Percentiles rank a stretch among this genome's conserved stretches.
Evolutionary conservation across 53 echinoderm and acorn worm genomes (phyloP).

Genomic region (Henricia sp.): DNA sequence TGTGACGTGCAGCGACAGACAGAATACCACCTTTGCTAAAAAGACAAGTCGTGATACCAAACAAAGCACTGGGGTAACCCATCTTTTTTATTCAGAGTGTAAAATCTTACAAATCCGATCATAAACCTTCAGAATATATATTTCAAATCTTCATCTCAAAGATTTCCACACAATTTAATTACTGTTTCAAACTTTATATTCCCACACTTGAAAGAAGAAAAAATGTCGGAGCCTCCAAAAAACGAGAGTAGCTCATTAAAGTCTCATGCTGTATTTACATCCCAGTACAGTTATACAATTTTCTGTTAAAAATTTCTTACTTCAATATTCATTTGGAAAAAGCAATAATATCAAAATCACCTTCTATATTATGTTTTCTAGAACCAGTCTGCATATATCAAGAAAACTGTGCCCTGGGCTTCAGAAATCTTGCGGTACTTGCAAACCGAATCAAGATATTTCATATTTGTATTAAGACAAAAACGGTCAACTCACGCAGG

Average conservation of each 20-base stretch:
- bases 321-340: not conserved
- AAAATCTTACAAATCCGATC: conserved; percentile 58
- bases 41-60: too few relatives aligned
- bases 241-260: conserved; percentile 19
- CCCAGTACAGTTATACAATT: conserved; percentile 49
- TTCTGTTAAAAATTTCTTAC: conserved; percentile 30
- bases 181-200: not conserved
- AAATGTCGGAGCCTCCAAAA: conserved; percentile 41
- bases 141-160: conserved; percentile 45
- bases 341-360: not conserved
- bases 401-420: too few relatives aligned
- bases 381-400: not conserved
- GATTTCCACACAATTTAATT: conserved; percentile 39
- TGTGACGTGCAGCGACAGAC: too few relatives aligned
- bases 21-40: too few relatives aligned
- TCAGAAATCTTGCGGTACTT: too few relatives aligned
- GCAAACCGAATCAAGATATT: too few relatives aligned
- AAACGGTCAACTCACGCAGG: conserved; percentile 23
- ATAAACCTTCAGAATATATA: conserved; percentile 56
- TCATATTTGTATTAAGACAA: too few relatives aligned
- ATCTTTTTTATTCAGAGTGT: conserved; percentile 40
- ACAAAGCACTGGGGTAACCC: conserved; percentile 45
- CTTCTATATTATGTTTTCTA: conserved; percentile 1
- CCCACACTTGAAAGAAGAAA: conserved; percentile 40
- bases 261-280: conserved; percentile 43